Evolutionary conservation across 1,140 invertebrate genomes (phyloP), one percentile per base, ranked within the genome.

Genomic region (Prorops nasuta): DNA sequence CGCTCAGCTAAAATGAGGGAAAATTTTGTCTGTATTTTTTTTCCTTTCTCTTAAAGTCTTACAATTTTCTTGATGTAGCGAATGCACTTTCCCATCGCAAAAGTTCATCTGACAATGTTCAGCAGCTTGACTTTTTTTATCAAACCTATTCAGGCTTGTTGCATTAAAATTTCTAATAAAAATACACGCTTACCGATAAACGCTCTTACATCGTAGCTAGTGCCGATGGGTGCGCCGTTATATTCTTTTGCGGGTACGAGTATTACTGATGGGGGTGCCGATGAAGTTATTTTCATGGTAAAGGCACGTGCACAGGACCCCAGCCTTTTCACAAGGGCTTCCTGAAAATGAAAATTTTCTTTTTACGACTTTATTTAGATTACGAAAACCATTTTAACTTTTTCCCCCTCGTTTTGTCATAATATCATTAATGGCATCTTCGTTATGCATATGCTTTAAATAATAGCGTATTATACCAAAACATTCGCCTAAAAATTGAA

Each of bases 181-280:
- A n/a, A n/a, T n/a, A n/a, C n/a, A n/a, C n/a, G n/a, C 80, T 84
- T 78, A 90, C 89, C 86, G 39, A 87, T 81, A 62, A 86, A 91
- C 45, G 86, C 84, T 67, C 86, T 78, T 21, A 92, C 81, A 63
- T 92, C 90, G 67, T 93, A 93, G 51, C 89, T 91, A 17, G 90
- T 93, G 10, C 92, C 92, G 42, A 94, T 92, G 0, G 92, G 91
- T 1, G 91, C 88, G 1, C 92, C 92, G 45, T 86, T 88, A 72
- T 96, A 94, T 63, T 92, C 88, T 66, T 92, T 91, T 4, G 91
- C 91, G 2, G 92, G 92, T 16, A 94, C 90, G 50, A 95, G 76
- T 67, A 92, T 90, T 19, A 95, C 90, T 43, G 90, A 92, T 8
- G 92, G 91, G 20, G 92, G 92, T 21, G 90, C 89, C 49, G 91